A percentile compares a stretch with the other conserved stretches of the same genome.
Evolutionary conservation across 2,113 vertebrate genomes (phyloP).

Genomic region (Microcebus tavaratra): DNA sequence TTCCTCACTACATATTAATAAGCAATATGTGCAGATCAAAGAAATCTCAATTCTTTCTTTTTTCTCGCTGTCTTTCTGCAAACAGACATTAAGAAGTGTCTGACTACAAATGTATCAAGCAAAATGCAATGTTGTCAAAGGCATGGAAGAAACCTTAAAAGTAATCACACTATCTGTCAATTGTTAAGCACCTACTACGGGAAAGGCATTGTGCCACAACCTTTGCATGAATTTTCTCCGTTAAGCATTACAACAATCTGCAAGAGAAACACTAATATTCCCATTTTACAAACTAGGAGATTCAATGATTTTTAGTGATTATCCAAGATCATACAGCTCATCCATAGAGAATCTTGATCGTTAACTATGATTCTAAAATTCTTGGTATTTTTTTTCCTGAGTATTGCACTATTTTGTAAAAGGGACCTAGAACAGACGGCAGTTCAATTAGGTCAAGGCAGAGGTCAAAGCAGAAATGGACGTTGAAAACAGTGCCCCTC

Average conservation of each 20-base stretch:
- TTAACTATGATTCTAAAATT: not conserved
- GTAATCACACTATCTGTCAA: accelerated
- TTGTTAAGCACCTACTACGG: accelerated
- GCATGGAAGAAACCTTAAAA: not conserved
- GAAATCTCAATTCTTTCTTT: not conserved
- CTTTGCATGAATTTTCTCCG: not conserved
- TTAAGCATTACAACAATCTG: accelerated
- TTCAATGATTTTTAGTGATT: not conserved
- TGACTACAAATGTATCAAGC: not conserved
- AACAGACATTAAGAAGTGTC: not conserved
- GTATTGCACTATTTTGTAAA: not conserved
- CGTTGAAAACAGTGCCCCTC: not conserved
- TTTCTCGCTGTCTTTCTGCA: not conserved
- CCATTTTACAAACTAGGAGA: not conserved
- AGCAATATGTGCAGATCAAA: not conserved
- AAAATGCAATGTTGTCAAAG: not conserved
- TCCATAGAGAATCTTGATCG: not conserved
- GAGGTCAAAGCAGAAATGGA: not conserved
- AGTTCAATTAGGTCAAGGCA: not conserved
- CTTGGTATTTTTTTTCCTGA: not conserved
- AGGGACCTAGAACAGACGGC: no score
- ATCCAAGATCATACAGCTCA: not conserved
- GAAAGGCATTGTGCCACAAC: accelerated
- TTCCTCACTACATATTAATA: no score
- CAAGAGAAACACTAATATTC: no score